A percentile compares a stretch with the other conserved stretches of the same genome.
phyloP scores from a whole-genome alignment of 2,113 vertebrate genomes.

The Anhinga rufa region DNA sequence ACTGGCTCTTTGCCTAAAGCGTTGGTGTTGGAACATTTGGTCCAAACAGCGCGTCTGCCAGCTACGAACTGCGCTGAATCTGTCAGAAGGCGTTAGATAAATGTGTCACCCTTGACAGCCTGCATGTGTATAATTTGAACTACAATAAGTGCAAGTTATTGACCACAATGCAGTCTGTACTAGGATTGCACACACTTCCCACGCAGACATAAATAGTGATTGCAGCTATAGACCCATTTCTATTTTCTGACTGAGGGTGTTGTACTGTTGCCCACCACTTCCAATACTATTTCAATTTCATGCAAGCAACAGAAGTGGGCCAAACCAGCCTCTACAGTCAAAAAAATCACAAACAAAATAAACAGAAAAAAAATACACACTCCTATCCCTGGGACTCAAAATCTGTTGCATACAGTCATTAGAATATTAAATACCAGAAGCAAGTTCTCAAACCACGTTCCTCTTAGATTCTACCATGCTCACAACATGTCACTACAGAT shows the following conservation, averaged over 20 bases:
- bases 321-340: not conserved
- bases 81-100: slow-evolving; percentile 75
- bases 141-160: not conserved
- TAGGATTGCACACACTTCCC: not conserved
- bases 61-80: slow-evolving; percentile 80
- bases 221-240: not conserved
- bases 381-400: not conserved
- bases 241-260: not conserved
- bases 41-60: slow-evolving; percentile 78
- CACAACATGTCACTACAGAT: not conserved
- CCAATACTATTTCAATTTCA: not conserved
- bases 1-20: slow-evolving; percentile 53
- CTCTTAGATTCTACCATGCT: not conserved
- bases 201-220: not conserved
- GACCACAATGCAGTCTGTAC: slow-evolving; percentile 27
- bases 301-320: not conserved
- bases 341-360: not conserved
- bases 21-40: slow-evolving; percentile 76
- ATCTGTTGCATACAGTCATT: not conserved
- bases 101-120: slow-evolving; percentile 57
- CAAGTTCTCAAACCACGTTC: not conserved
- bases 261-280: not conserved
- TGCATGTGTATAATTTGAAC: slow-evolving; percentile 53
- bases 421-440: not conserved
- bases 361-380: not conserved